Conservation (phyloP, 2,797 vertebrate species). For the Scomberomorus guttatus region DNA sequence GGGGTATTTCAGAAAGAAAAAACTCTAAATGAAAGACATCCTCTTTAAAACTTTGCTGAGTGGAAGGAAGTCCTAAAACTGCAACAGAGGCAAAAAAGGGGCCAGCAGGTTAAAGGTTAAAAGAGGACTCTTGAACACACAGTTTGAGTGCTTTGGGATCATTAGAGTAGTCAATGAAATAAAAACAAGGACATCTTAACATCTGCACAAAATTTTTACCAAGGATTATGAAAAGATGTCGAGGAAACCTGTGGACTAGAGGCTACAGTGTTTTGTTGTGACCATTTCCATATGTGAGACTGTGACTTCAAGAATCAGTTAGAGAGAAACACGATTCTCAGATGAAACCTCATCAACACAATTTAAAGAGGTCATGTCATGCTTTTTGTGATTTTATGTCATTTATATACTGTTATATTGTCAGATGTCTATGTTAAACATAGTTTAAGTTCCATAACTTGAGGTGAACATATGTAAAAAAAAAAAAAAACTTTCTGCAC, state of each 20-base stretch:
- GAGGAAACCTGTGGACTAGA: background rate
- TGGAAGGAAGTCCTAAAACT: conserved; percentile 22
- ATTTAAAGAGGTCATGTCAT: too few relatives aligned
- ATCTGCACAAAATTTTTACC: background rate
- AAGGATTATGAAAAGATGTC: background rate
- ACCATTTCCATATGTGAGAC: background rate
- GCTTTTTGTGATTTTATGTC: too few relatives aligned
- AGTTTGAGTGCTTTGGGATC: conserved; percentile 13
- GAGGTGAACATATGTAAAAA: too few relatives aligned
- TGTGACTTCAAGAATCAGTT: background rate
- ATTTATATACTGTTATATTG: too few relatives aligned
- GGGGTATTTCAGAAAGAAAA: background rate
- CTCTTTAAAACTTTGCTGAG: background rate
- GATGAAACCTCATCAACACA: background rate
- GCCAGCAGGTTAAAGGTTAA: conserved; percentile 31
- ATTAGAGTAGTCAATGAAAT: conserved; percentile 27
- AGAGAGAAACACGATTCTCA: background rate
- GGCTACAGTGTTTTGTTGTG: background rate
- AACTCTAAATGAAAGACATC: background rate
- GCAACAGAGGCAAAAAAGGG: conserved; percentile 1
- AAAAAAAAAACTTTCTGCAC: too few relatives aligned
- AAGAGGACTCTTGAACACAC: conserved; percentile 14
- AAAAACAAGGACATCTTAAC: conserved; percentile 2
- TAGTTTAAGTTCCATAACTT: too few relatives aligned
- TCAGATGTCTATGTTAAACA: too few relatives aligned